phyloP scores from a whole-genome alignment of 2,797 vertebrate species.

The Diglossa cyanea region DNA sequence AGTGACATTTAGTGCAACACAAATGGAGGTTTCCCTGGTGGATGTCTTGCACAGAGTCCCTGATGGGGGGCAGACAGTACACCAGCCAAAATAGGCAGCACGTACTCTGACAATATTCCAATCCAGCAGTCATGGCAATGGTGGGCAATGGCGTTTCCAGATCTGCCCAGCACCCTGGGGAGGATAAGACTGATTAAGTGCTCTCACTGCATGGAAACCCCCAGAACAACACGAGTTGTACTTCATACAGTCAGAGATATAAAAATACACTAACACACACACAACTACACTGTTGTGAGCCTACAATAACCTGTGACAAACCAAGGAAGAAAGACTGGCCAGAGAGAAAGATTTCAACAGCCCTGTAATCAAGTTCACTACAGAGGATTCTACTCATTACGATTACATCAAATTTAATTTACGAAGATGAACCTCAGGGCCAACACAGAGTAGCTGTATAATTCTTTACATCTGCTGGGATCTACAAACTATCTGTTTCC shows the following conservation, averaged over 20 bases:
- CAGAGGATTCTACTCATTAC: neutral
- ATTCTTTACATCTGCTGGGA: neutral
- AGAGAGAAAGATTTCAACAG: neutral
- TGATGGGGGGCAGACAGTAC: neutral
- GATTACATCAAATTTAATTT: neutral
- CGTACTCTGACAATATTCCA: neutral
- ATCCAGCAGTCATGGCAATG: rapidly evolving
- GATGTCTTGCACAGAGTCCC: neutral
- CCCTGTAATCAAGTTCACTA: neutral
- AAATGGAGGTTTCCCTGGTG: neutral
- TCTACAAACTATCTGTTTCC: neutral
- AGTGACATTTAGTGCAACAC: neutral
- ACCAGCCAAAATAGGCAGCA: rapidly evolving
- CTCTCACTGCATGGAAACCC: neutral
- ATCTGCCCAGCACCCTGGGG: neutral
- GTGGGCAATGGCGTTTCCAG: neutral
- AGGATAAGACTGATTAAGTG: neutral
- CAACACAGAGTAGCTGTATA: neutral
- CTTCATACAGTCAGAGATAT: neutral
- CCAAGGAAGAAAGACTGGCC: neutral
- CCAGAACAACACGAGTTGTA: rapidly evolving
- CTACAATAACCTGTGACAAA: neutral
- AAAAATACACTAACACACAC: neutral
- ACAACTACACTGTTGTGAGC: neutral
- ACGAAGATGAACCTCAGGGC: neutral